These are phyloP conservation scores for Belgica antarctica DNA, from an alignment of 2,888 invertebrate species.

Conservation along the genomic window DNA sequence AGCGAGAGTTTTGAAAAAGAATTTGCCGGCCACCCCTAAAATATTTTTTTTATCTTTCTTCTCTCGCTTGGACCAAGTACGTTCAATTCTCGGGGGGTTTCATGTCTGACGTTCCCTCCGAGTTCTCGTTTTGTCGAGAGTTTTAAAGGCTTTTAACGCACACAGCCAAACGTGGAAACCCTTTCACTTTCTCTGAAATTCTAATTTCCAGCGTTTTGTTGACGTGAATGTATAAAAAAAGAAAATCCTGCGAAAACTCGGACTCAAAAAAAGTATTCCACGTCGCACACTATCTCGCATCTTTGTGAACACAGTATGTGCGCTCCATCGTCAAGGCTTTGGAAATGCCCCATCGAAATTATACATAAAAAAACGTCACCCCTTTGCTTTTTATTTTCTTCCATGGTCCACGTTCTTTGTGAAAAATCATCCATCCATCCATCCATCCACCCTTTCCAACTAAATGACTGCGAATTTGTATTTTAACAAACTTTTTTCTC, in stretches of 20 bases:
- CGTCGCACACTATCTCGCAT: too few relatives aligned
- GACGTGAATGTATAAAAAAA: background rate
- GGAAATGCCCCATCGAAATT: slow-evolving; percentile 1
- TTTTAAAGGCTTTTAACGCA: slow-evolving; percentile 42
- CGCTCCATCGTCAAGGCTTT: background rate
- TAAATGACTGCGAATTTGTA: background rate
- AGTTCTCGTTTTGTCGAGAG: too few relatives aligned
- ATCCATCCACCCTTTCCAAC: background rate
- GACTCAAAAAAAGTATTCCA: background rate
- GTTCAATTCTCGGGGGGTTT: slow-evolving; percentile 12
- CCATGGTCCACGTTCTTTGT: background rate
- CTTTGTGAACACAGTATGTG: background rate
- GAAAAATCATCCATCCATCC: too few relatives aligned
- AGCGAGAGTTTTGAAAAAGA: slow-evolving; percentile 26
- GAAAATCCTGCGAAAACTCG: background rate
- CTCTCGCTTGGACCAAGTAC: slow-evolving; percentile 18
- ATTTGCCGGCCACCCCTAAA: slow-evolving; percentile 33
- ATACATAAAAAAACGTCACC: slow-evolving; percentile 39
- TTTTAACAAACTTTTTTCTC: background rate
- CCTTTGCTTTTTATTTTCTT: slow-evolving; percentile 18
- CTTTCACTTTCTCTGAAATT: slow-evolving; percentile 37
- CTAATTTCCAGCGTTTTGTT: slow-evolving; percentile 33
- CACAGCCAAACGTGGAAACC: slow-evolving; percentile 22
- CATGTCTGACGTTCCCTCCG: slow-evolving; percentile 4
- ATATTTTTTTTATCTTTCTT: slow-evolving; percentile 23